Conservation (phyloP, 2,797 vertebrate genomes). For the Muscicapa striata region DNA sequence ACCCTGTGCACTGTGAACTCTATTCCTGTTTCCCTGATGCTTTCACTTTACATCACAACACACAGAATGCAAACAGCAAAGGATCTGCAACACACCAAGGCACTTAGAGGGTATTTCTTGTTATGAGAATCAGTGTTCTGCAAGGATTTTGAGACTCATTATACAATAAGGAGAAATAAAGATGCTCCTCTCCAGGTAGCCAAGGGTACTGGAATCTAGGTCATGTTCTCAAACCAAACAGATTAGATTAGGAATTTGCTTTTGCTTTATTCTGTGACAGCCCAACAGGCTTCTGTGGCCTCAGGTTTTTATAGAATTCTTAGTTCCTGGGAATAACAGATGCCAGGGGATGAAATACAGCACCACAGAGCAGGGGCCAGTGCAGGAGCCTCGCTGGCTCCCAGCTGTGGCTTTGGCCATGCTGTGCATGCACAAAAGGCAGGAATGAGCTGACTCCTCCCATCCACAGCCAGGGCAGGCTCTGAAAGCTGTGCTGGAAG, state of each 20-base stretch:
- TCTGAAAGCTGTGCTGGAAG: background rate
- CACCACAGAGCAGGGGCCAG: background rate
- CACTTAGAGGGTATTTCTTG: background rate
- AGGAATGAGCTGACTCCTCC: background rate
- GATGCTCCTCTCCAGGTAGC: background rate
- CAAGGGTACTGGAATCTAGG: constrained; percentile 12
- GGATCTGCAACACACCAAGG: background rate
- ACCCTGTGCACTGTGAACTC: background rate
- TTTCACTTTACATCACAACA: background rate
- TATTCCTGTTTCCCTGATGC: background rate
- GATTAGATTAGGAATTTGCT: background rate
- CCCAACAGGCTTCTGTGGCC: background rate
- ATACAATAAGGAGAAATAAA: background rate
- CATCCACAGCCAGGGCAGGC: background rate
- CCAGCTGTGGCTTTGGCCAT: background rate
- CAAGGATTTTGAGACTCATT: background rate
- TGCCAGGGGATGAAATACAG: accelerated
- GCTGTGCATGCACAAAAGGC: background rate
- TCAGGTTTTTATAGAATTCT: background rate
- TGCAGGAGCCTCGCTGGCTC: background rate
- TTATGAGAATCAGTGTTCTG: background rate
- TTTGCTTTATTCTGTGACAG: background rate
- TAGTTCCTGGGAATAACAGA: background rate
- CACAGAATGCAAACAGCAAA: background rate
- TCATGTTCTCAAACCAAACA: background rate